Evolutionary conservation across 2,113 vertebrate genomes (phyloP).

Genomic region (Rutilus rutilus): DNA sequence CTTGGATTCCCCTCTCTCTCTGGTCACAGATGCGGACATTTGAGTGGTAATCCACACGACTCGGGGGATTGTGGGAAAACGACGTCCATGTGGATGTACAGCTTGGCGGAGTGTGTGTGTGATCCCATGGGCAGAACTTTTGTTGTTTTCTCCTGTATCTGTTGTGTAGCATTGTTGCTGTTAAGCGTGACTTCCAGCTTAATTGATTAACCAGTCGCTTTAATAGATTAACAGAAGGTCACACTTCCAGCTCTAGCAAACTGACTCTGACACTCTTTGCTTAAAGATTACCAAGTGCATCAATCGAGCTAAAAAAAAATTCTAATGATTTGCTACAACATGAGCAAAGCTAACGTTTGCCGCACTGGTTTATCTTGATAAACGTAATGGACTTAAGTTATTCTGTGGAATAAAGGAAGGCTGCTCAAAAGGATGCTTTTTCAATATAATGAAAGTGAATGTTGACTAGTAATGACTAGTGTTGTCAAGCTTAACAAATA

Average conservation of each 20-base stretch:
- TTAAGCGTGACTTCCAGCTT: constrained; percentile 23
- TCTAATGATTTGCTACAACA: neutral
- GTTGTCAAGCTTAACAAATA: neutral
- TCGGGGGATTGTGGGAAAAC: constrained; percentile 19
- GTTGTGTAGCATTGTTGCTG: constrained; percentile 20
- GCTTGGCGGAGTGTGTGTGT: constrained; percentile 16
- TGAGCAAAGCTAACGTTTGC: neutral
- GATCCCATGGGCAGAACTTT: neutral
- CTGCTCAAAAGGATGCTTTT: neutral
- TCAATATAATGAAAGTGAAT: neutral
- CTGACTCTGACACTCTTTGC: constrained; percentile 37
- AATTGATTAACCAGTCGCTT: constrained; percentile 51
- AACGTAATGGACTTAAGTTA: neutral
- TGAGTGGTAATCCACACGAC: constrained; percentile 54
- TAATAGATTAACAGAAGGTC: constrained; percentile 52
- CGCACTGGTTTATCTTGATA: neutral
- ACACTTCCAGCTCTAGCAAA: constrained; percentile 32
- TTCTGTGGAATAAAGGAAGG: neutral
- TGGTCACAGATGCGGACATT: constrained; percentile 73
- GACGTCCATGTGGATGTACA: constrained; percentile 24
- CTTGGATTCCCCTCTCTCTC: constrained; percentile 75
- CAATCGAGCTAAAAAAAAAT: neutral
- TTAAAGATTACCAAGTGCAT: constrained; percentile 36
- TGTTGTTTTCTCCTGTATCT: neutral
- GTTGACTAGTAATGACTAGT: neutral